phyloP scores from a whole-genome alignment of 2,797 vertebrate species.

The Brachyalestes nurse region DNA sequence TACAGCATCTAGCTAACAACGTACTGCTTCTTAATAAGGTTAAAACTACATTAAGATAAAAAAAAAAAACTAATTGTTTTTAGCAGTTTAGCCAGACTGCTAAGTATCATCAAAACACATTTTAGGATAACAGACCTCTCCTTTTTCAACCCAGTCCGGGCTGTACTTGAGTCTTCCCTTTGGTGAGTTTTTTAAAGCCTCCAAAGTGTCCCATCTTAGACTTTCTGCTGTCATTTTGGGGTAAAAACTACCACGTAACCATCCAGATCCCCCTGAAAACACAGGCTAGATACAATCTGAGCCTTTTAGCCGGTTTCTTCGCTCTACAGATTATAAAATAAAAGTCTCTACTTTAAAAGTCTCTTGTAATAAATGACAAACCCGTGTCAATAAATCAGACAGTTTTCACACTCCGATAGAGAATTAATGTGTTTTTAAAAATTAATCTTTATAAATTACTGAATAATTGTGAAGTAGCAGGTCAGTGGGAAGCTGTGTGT shows the following conservation, averaged over 20 bases:
- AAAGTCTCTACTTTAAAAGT: slow-evolving; percentile 9
- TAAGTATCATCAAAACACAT: too few species aligned
- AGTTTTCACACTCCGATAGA: too few species aligned
- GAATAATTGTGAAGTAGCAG: background rate
- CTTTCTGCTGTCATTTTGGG: slow-evolving; percentile 69
- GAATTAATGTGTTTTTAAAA: too few species aligned
- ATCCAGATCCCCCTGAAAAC: background rate
- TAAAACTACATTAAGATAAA: too few species aligned
- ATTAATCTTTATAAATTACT: background rate
- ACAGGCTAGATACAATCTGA: background rate
- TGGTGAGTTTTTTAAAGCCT: slow-evolving; percentile 74
- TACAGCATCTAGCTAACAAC: too few species aligned
- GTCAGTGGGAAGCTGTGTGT: background rate
- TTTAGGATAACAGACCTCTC: slow-evolving; percentile 68
- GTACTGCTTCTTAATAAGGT: too few species aligned
- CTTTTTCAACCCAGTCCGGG: slow-evolving; percentile 70
- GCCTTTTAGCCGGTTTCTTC: background rate
- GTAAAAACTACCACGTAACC: background rate
- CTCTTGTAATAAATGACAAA: too few species aligned
- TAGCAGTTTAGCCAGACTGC: too few species aligned
- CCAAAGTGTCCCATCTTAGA: slow-evolving; percentile 73
- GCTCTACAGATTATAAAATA: slow-evolving; percentile 27
- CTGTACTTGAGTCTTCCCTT: slow-evolving; percentile 75
- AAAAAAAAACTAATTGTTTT: too few species aligned
- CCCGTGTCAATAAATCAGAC: too few species aligned